These are phyloP conservation scores for Anticlea derivata DNA, from an alignment of 2,888 invertebrate species.

Conservation along the genomic window DNA sequence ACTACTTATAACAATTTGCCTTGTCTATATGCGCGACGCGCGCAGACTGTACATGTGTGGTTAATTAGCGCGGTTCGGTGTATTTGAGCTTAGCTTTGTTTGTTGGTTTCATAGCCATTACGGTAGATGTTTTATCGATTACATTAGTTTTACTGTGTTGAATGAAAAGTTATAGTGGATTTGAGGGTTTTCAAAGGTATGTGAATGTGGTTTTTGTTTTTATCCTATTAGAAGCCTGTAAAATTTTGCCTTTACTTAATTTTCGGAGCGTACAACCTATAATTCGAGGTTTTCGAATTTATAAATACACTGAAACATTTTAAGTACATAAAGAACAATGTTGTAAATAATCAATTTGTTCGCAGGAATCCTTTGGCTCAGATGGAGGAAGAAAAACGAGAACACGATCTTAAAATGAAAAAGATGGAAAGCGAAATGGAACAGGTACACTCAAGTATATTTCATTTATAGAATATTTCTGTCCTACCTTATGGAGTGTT, in stretches of 20 bases:
- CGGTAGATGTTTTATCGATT: not conserved
- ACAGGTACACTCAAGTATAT: constrained; percentile 83
- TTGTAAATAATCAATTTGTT: constrained; percentile 40
- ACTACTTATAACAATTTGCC: not conserved
- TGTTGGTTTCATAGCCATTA: not conserved
- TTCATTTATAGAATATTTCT: too few species aligned
- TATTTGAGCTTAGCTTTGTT: constrained; percentile 9
- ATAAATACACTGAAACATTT: not conserved
- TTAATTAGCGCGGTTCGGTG: not conserved
- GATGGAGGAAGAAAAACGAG: constrained; percentile 98
- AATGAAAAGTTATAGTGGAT: not conserved
- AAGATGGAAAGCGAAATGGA: constrained; percentile 99
- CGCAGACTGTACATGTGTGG: constrained; percentile 3
- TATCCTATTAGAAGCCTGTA: not conserved
- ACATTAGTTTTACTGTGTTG: not conserved
- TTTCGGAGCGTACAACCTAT: not conserved
- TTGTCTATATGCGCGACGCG: not conserved
- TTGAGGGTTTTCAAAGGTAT: constrained; percentile 7
- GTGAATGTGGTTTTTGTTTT: constrained; percentile 3
- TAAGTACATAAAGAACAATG: not conserved
- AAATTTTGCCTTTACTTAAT: not conserved
- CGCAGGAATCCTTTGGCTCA: constrained; percentile 97
- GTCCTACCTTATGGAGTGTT: too few species aligned
- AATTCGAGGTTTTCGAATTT: not conserved
- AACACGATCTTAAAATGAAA: constrained; percentile 98